Conservation (phyloP, 2,113 vertebrate species). For the Bambusicola thoracicus region DNA sequence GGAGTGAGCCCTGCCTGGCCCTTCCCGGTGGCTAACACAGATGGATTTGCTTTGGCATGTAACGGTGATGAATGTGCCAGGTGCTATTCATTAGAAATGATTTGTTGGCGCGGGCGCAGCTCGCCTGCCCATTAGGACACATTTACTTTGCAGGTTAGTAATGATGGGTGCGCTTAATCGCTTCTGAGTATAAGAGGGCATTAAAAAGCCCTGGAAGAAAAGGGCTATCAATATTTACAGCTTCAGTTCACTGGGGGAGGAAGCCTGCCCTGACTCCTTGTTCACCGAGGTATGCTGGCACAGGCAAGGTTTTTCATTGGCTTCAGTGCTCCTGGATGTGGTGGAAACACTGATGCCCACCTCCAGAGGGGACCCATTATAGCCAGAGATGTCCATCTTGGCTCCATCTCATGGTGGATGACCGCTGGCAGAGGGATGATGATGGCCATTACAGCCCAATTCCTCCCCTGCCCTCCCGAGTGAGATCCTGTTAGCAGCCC, state of each 20-base stretch:
- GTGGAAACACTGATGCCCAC: not conserved
- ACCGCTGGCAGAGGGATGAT: not conserved
- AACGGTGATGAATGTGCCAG: slow-evolving; percentile 40
- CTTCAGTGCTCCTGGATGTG: rapidly evolving
- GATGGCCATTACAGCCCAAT: slow-evolving; percentile 23
- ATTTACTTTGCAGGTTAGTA: slow-evolving; percentile 69
- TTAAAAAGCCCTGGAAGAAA: slow-evolving; percentile 40
- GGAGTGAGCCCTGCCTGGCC: slow-evolving; percentile 48
- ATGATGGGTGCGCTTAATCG: slow-evolving; percentile 68
- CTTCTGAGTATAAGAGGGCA: slow-evolving; percentile 61
- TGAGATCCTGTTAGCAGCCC: slow-evolving; percentile 16
- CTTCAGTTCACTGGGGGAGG: slow-evolving; percentile 15
- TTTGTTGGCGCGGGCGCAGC: slow-evolving; percentile 51
- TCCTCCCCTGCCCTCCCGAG: not conserved
- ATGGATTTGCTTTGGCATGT: slow-evolving; percentile 58
- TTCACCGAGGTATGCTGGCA: not conserved
- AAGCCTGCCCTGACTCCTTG: not conserved
- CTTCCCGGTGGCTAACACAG: slow-evolving; percentile 38
- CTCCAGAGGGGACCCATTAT: rapidly evolving
- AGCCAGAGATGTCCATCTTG: no score
- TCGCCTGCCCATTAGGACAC: slow-evolving; percentile 61
- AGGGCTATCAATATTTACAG: slow-evolving; percentile 47
- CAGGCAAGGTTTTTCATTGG: rapidly evolving
- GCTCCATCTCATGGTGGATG: not conserved
- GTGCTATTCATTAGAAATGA: slow-evolving; percentile 66